These are phyloP conservation scores for Balaeniceps rex DNA, from an alignment of 2,113 vertebrate species.

Conservation along the genomic window DNA sequence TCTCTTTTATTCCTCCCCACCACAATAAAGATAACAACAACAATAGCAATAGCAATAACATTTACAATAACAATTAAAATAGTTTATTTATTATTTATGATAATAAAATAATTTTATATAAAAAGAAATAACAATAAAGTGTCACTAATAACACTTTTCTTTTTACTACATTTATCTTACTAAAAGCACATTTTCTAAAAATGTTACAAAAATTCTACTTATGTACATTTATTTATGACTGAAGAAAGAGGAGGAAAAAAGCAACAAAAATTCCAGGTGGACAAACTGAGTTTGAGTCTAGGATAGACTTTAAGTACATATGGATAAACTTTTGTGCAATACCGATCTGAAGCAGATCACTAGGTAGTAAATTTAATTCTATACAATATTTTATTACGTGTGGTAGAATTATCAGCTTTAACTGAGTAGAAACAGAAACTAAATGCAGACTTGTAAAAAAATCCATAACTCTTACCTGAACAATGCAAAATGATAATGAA, in stretches of 20 bases:
- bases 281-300: background rate
- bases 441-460: background rate
- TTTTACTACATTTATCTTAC: background rate
- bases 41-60: background rate
- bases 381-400: background rate
- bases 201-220: background rate
- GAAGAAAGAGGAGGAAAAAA: background rate
- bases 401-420: background rate
- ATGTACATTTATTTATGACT: background rate
- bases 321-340: background rate
- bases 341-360: background rate
- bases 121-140: background rate
- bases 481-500: background rate
- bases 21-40: background rate
- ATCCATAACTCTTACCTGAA: background rate
- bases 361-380: background rate
- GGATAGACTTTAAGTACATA: background rate
- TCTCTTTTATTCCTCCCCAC: background rate
- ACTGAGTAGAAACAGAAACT: background rate
- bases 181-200: background rate
- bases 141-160: background rate
- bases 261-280: background rate
- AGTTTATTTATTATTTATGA: background rate
- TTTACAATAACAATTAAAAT: background rate
- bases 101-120: background rate